Conservation (phyloP, 2,888 invertebrate genomes). For the Mamestra brassicae region DNA sequence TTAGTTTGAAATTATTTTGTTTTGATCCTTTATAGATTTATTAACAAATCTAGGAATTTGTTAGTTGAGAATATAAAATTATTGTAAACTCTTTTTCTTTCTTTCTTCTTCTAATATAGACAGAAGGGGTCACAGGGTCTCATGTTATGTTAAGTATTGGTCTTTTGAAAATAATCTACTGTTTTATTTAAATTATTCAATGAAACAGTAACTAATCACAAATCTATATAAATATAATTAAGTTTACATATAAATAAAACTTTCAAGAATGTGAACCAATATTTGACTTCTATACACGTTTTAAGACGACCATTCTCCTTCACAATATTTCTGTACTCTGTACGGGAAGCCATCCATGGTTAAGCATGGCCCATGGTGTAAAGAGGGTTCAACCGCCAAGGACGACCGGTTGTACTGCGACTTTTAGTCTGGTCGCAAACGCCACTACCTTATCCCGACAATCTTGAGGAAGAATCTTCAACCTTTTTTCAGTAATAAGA, state of each 20-base stretch:
- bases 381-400: constrained; percentile 79
- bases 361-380: constrained; percentile 43
- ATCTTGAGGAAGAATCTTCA: constrained; percentile 47
- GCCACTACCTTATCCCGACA: constrained; percentile 47
- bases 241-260: not conserved
- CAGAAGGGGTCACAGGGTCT: too few relatives aligned
- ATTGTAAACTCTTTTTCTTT: too few relatives aligned
- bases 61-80: too few relatives aligned
- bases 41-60: too few relatives aligned
- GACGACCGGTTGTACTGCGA: constrained; percentile 69
- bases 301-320: constrained; percentile 43
- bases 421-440: constrained; percentile 72
- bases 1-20: not conserved
- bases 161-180: too few relatives aligned
- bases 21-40: too few relatives aligned
- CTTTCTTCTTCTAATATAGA: too few relatives aligned
- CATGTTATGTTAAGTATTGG: too few relatives aligned
- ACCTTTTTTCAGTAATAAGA: constrained; percentile 25
- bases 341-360: constrained; percentile 71
- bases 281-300: not conserved
- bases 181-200: too few relatives aligned
- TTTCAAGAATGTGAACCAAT: not conserved
- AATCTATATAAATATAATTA: too few relatives aligned
- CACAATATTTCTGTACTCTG: constrained; percentile 57
- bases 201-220: not conserved